Percentiles rank a stretch among this genome's conserved stretches.
Evolutionary conservation across 2,113 vertebrate genomes (phyloP).

Genomic region (Solenodon paradoxus): DNA sequence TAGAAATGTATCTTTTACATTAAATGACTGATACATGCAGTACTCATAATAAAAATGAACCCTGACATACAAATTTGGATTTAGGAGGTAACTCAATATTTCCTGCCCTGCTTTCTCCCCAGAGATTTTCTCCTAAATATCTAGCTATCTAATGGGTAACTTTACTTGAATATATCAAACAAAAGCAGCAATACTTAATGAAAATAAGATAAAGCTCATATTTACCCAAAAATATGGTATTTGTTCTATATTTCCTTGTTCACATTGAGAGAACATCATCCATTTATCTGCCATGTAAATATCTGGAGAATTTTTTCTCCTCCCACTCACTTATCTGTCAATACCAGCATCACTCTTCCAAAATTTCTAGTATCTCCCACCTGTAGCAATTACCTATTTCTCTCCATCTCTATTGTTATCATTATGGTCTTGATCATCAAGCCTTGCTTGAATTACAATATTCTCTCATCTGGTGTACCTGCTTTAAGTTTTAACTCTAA

Average conservation of each 20-base stretch:
- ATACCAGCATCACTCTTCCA: background rate
- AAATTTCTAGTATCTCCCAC: background rate
- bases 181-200: background rate
- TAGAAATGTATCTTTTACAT: background rate
- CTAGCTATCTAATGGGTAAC: background rate
- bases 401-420: too few relatives aligned
- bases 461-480: background rate
- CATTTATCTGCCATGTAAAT: background rate
- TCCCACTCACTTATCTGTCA: background rate
- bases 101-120: background rate
- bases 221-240: background rate
- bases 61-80: background rate
- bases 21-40: background rate
- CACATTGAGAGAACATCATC: background rate
- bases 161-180: background rate
- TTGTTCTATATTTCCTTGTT: background rate
- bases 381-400: too few relatives aligned
- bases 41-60: background rate
- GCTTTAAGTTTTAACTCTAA: background rate
- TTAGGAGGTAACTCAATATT: background rate
- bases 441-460: background rate
- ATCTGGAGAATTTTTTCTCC: background rate
- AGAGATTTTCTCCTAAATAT: background rate
- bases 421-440: background rate
- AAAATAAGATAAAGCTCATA: background rate